Conservation (phyloP, 2,888 invertebrate genomes). For the Petrolisthes cinctipes region DNA sequence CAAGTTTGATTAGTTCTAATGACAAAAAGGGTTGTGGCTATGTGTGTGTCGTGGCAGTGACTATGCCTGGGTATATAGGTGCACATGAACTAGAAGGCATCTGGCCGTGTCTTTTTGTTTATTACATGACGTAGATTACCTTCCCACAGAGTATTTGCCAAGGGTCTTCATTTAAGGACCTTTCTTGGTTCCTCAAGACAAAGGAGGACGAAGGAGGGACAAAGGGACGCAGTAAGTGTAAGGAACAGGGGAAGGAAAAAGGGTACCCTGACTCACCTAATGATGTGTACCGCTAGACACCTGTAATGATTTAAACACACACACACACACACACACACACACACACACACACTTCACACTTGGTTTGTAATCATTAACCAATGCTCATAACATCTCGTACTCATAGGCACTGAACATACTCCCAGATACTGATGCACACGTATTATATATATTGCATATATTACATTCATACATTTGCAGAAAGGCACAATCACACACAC, state of each 20-base stretch:
- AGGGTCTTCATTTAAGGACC: too few species aligned
- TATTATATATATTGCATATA: not conserved
- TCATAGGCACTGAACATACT: not conserved
- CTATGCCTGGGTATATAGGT: too few species aligned
- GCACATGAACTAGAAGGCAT: too few species aligned
- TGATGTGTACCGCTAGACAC: slow-evolving; percentile 8
- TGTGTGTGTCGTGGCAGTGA: too few species aligned
- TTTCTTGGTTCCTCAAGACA: not conserved
- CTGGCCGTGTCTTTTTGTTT: too few species aligned
- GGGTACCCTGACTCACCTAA: slow-evolving; percentile 10
- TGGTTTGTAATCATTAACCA: too few species aligned
- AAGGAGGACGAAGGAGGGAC: not conserved
- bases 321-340: not conserved
- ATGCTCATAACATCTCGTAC: not conserved
- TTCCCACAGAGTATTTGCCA: too few species aligned
- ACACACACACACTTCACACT: not conserved
- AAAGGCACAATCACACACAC: not conserved
- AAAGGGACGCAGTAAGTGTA: not conserved
- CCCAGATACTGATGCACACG: not conserved
- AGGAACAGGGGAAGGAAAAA: not conserved
- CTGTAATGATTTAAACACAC: not conserved
- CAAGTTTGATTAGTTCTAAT: too few species aligned
- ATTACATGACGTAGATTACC: too few species aligned
- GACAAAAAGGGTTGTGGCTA: too few species aligned
- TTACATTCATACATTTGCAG: not conserved